These are phyloP conservation scores for Grammomys dolichurus DNA, from an alignment of 2,113 vertebrate species.

Conservation along the genomic window DNA sequence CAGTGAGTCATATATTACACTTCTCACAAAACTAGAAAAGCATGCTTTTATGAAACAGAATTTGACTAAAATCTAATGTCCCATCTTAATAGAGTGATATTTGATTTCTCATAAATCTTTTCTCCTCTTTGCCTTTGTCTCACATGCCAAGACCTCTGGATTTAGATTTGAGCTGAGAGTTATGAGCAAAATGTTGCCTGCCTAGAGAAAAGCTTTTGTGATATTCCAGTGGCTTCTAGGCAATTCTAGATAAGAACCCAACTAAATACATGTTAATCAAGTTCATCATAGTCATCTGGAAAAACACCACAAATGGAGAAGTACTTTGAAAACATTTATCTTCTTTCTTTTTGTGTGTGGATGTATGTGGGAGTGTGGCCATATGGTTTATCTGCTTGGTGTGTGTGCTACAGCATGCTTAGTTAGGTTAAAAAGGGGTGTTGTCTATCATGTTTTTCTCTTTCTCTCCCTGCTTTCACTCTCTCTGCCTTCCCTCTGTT, in stretches of 20 bases:
- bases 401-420: neutral
- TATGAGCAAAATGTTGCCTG: slow-evolving; percentile 21
- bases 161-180: slow-evolving; percentile 43
- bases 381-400: neutral
- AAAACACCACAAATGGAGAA: neutral
- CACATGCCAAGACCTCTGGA: neutral
- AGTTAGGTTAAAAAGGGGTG: neutral
- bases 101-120: neutral
- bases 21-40: neutral
- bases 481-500: neutral
- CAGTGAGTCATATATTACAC: neutral
- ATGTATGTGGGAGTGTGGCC: neutral
- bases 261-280: neutral
- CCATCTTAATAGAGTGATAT: neutral
- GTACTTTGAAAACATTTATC: neutral
- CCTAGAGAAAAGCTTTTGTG: neutral
- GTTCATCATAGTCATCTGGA: neutral
- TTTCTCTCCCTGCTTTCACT: neutral
- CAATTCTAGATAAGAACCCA: slow-evolving; percentile 47
- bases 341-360: neutral
- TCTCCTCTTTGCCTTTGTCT: neutral
- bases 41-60: neutral
- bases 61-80: neutral
- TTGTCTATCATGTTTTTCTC: neutral
- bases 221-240: neutral